These are phyloP conservation scores for Vulpes ferrilata DNA, from an alignment of 2,113 vertebrate species.

Conservation along the genomic window DNA sequence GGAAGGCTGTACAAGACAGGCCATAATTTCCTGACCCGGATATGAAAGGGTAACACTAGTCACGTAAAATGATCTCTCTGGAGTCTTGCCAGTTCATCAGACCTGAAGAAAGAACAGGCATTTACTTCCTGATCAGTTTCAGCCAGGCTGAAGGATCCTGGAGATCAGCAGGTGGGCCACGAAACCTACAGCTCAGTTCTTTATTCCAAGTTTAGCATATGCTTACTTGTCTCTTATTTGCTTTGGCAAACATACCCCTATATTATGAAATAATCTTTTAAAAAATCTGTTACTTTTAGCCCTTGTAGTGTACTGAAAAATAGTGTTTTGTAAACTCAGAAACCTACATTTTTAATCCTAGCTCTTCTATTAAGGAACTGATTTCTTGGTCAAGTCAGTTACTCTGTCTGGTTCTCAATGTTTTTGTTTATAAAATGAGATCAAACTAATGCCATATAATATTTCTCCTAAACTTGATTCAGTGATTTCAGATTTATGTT, in stretches of 20 bases:
- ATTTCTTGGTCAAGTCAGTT: conserved; percentile 7
- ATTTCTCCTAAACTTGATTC: not conserved
- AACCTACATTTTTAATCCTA: not conserved
- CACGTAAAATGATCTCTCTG: not conserved
- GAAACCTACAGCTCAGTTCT: not conserved
- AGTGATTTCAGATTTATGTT: not conserved
- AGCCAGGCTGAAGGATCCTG: not conserved
- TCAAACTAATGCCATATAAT: not conserved
- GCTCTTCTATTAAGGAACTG: not conserved
- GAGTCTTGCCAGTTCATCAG: not conserved
- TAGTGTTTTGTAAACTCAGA: not conserved
- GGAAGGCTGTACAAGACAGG: not conserved
- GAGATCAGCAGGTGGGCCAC: not conserved
- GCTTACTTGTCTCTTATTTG: not conserved
- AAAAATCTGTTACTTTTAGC: not conserved
- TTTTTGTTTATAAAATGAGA: not conserved
- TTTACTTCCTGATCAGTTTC: not conserved
- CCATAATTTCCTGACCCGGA: not conserved
- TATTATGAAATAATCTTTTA: not conserved
- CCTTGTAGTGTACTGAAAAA: not conserved
- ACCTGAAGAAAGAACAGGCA: not conserved
- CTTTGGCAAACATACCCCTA: not conserved
- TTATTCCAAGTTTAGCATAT: not conserved
- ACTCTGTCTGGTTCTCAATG: not conserved
- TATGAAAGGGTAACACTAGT: not conserved